phyloP scores from a whole-genome alignment of 2,113 vertebrate species.

The Callipepla squamata region DNA sequence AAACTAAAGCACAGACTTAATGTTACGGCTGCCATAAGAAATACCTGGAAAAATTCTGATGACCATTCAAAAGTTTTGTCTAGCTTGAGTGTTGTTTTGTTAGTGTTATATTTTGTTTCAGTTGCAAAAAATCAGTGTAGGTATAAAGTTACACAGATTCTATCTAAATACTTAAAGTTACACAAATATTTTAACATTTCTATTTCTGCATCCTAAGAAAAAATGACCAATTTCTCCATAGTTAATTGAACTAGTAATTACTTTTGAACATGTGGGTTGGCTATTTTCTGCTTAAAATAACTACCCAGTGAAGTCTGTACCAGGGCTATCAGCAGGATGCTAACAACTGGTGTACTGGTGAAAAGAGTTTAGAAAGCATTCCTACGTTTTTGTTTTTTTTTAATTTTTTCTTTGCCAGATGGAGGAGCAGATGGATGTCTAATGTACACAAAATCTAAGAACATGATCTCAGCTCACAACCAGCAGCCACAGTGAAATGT shows the following conservation, averaged over 20 bases:
- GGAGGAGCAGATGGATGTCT: constrained; percentile 71
- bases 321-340: constrained; percentile 54
- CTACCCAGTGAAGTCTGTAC: constrained; percentile 62
- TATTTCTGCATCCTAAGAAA: constrained; percentile 4
- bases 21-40: background rate
- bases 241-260: constrained; percentile 76
- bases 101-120: constrained; percentile 9
- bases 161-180: constrained; percentile 12
- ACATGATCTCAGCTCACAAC: constrained; percentile 34
- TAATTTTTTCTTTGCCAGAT: constrained; percentile 48
- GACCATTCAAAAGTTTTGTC: background rate
- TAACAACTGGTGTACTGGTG: constrained; percentile 62
- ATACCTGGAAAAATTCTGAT: background rate
- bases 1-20: background rate
- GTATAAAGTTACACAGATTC: background rate
- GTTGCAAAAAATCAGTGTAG: background rate
- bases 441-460: constrained; percentile 59
- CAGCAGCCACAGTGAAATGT: constrained; percentile 13
- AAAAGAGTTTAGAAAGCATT: constrained; percentile 49
- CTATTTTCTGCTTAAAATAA: constrained; percentile 73
- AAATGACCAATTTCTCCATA: constrained; percentile 48
- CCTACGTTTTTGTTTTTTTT: background rate
- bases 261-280: constrained; percentile 65
- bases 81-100: background rate
- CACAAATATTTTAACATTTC: background rate